Conservation (phyloP, 2,113 vertebrate genomes). For the Oxyura jamaicensis region DNA sequence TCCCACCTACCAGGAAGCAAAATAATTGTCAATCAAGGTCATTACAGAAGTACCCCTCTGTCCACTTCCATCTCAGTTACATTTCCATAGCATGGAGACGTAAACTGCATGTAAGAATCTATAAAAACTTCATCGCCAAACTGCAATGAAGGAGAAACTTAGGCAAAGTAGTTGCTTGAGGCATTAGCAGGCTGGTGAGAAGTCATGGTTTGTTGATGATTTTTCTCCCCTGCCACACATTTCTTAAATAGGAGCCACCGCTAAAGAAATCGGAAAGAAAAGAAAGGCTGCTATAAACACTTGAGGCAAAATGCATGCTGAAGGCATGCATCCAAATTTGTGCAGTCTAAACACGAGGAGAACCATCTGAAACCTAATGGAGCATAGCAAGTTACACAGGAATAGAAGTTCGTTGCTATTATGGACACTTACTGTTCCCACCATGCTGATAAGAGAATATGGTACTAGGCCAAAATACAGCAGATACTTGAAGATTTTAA, state of each 20-base stretch:
- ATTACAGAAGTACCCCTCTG: neutral
- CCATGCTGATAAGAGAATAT: neutral
- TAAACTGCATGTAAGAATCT: neutral
- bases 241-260: neutral
- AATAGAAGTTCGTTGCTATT: neutral
- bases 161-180: neutral
- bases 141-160: neutral
- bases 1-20: conserved; percentile 77
- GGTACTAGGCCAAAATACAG: neutral
- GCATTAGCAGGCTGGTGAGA: neutral
- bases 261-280: neutral
- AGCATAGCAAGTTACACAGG: neutral
- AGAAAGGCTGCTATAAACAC: neutral
- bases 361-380: neutral
- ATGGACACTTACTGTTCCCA: accelerated
- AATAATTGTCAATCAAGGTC: conserved; percentile 69
- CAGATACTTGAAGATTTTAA: neutral
- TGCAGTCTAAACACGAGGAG: neutral
- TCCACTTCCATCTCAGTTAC: conserved; percentile 18
- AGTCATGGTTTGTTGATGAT: neutral
- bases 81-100: neutral
- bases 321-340: neutral
- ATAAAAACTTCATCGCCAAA: neutral
- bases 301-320: neutral
- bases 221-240: neutral